Evolutionary conservation across 2,797 vertebrate species (phyloP), one percentile per base, ranked within the genome.

Genomic region (Peromyscus attwateri): DNA sequence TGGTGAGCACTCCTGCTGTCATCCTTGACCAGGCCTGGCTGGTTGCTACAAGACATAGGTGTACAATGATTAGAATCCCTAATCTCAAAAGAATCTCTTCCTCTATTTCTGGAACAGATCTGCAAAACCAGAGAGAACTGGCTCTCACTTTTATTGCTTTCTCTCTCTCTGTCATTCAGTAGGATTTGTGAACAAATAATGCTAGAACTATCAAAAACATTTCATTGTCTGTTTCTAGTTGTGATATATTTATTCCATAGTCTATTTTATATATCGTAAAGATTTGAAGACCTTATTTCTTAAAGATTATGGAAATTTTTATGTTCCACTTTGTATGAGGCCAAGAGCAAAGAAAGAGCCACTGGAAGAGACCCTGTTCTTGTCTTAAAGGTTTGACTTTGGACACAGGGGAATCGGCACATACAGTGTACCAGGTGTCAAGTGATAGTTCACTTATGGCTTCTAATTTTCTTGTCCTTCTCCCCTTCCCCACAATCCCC

Each of bases 361-460:
- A 62, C 23, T 73, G 73, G 80, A 84, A 11, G 60, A n/a, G 31
- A 55, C 34, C 6, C 23, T 76, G 0, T 82, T 57, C 0, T 25
- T 29, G 55, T 66, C 21, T 31, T 3, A 23, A 46, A 57, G 1
- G 13, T 14, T 37, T 77, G 17, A 40, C 49, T 82, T 2, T 94
- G 77, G 57, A 1, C 31, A 40, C 4, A 40, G 16, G n/a, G n/a
- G 82, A 79, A 87, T 97, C 96, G 87, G 88, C 84, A 77, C 93
- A 64, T 80, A 14, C 96, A 94, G 77, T 89, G 80, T 95, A 80
- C 96, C 98, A 96, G 81, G 93, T 97, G 87, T 16, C 6, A 90
- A 88, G 96, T 95, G 97, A 94, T 95, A 97, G 96, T 85, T 95
- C 90, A 84, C 94, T 95, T 76, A 27, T 85, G 96, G 91, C 75